phyloP scores from a whole-genome alignment of 2,888 invertebrate species.

The Coecobrya sp. region DNA sequence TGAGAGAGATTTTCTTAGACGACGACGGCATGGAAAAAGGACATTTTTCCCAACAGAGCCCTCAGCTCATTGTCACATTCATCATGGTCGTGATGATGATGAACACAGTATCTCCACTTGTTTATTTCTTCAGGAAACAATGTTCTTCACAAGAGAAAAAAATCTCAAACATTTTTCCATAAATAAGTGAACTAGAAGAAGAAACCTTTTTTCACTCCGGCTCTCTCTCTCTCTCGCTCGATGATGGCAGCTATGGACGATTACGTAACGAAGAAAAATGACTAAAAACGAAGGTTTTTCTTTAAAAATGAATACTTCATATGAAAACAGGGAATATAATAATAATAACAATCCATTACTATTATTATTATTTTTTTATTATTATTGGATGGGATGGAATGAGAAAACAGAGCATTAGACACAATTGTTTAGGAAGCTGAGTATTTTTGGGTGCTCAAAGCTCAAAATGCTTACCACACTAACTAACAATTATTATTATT shows the following conservation, averaged over 20 bases:
- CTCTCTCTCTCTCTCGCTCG: no score
- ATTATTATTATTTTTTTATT: slow-evolving; percentile 43
- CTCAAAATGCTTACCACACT: slow-evolving; percentile 18
- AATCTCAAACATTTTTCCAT: slow-evolving; percentile 19
- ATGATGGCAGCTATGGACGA: not conserved
- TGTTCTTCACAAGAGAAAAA: slow-evolving; percentile 3
- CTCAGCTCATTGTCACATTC: slow-evolving; percentile 76
- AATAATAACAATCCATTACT: slow-evolving; percentile 51
- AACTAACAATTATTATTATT: slow-evolving; percentile 57
- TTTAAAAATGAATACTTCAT: slow-evolving; percentile 6
- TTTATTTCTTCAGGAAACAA: slow-evolving; percentile 24
- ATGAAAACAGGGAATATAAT: not conserved
- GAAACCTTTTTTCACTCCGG: not conserved
- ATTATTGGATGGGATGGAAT: slow-evolving; percentile 35
- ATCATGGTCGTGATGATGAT: slow-evolving; percentile 58
- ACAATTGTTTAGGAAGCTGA: slow-evolving; percentile 28
- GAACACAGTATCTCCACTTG: slow-evolving; percentile 34
- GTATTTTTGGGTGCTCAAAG: slow-evolving; percentile 53
- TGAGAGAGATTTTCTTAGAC: slow-evolving; percentile 37
- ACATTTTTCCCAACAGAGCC: slow-evolving; percentile 49
- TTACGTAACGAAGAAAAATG: slow-evolving; percentile 22
- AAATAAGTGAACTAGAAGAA: slow-evolving; percentile 28
- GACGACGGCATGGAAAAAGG: slow-evolving; percentile 64
- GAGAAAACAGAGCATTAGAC: slow-evolving; percentile 26
- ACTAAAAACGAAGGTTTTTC: not conserved